Evolutionary conservation across 2,888 invertebrate species (phyloP).

Genomic region (Atherix ibis): DNA sequence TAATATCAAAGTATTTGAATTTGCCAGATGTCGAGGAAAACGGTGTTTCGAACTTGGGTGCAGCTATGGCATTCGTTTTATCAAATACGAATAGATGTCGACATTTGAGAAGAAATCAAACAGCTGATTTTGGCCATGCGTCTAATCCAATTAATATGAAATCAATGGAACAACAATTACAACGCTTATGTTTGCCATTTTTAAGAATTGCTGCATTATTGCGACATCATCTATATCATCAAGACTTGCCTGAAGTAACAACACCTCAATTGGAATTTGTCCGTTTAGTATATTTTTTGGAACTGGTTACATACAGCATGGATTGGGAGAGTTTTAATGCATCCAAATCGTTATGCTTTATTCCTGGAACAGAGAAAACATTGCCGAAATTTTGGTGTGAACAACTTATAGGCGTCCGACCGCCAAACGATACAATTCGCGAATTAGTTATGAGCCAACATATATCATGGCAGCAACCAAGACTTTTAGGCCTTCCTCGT

Average conservation of each 20-base stretch:
- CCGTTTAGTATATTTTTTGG: conserved; percentile 59
- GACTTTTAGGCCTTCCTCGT: conserved; percentile 67
- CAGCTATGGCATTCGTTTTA: conserved; percentile 29
- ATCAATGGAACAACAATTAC: conserved; percentile 41
- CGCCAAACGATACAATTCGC: conserved; percentile 31
- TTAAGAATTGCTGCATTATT: conserved; percentile 69
- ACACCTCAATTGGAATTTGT: conserved; percentile 57
- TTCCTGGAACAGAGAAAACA: conserved; percentile 35
- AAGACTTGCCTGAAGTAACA: conserved; percentile 51
- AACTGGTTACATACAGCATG: conserved; percentile 51
- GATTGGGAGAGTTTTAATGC: conserved; percentile 50
- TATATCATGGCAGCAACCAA: conserved; percentile 64
- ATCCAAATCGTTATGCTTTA: conserved; percentile 45
- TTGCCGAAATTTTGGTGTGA: conserved; percentile 51
- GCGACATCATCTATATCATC: conserved; percentile 67
- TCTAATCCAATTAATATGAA: conserved; percentile 21
- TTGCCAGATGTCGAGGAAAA: conserved; percentile 8
- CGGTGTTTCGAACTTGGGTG: conserved; percentile 19
- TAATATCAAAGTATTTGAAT: conserved; percentile 24
- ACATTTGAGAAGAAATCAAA: conserved; percentile 18
- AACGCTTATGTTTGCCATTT: conserved; percentile 68
- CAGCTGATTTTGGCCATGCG: conserved; percentile 5
- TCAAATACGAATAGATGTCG: conserved; percentile 24
- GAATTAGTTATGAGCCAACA: conserved; percentile 59
- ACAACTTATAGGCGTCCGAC: conserved; percentile 39